Percentiles rank a stretch among this genome's conserved stretches.
These are phyloP conservation scores for Automeris io DNA, from an alignment of 2,888 invertebrate genomes.

Conservation along the genomic window DNA sequence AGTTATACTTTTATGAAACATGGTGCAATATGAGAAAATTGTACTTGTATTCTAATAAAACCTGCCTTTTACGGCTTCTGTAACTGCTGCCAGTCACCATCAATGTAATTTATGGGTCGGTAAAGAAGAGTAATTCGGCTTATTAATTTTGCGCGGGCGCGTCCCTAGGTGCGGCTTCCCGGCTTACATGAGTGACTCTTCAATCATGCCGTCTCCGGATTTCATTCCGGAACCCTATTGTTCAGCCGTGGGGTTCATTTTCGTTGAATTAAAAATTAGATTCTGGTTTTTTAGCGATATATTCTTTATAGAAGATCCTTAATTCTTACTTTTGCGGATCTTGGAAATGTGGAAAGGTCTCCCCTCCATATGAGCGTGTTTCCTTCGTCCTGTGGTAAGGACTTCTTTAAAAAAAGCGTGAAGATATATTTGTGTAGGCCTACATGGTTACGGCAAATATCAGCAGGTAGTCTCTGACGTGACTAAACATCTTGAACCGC, in stretches of 20 bases:
- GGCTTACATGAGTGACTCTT: conserved; percentile 54
- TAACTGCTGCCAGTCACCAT: conserved; percentile 58
- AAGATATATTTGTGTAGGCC: too few relatives aligned
- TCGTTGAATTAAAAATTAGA: conserved; percentile 27
- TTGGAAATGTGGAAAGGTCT: too few relatives aligned
- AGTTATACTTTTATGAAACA: not conserved
- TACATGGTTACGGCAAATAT: too few relatives aligned
- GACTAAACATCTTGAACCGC: too few relatives aligned
- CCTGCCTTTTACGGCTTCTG: conserved; percentile 50
- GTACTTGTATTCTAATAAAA: conserved; percentile 55
- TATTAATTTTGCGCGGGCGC: conserved; percentile 64
- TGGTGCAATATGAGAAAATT: conserved; percentile 24
- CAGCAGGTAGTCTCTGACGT: too few relatives aligned
- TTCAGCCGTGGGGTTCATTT: conserved; percentile 30
- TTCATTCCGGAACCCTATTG: conserved; percentile 31
- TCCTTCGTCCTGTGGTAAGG: too few relatives aligned
- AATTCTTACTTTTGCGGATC: too few relatives aligned
- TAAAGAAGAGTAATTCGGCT: conserved; percentile 65
- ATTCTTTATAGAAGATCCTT: too few relatives aligned
- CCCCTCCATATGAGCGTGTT: too few relatives aligned
- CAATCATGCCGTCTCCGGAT: conserved; percentile 34
- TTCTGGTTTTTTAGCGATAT: conserved; percentile 16
- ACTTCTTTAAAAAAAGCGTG: too few relatives aligned
- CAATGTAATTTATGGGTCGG: conserved; percentile 65
- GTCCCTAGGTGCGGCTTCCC: conserved; percentile 50